Evolutionary conservation across 2,888 invertebrate genomes (phyloP).

Genomic region (Gari tellinella): DNA sequence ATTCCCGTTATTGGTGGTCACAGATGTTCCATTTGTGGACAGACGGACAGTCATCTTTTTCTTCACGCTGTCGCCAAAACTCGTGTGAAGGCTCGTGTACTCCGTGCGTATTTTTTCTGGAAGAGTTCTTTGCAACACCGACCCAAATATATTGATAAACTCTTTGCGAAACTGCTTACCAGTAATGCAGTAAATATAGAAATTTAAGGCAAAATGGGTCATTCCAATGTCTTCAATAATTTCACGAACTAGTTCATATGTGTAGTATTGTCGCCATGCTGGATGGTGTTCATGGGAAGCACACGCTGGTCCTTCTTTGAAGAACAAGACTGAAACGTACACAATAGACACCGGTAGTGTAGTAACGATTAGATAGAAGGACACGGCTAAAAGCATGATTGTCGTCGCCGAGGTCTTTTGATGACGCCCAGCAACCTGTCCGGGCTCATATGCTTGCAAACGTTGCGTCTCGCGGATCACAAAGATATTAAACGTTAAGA

Average conservation of each 20-base stretch:
- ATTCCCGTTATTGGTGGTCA: conserved; percentile 5
- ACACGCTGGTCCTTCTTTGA: conserved; percentile 63
- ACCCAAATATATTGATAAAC: conserved; percentile 69
- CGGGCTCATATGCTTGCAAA: conserved; percentile 70
- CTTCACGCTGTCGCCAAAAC: conserved; percentile 54
- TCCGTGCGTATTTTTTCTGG: conserved; percentile 66
- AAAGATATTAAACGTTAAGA: conserved; percentile 82
- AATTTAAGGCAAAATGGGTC: conserved; percentile 83
- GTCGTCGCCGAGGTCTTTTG: conserved; percentile 80
- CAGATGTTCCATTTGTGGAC: conserved; percentile 38
- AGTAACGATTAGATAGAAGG: conserved; percentile 82
- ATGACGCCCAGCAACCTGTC: conserved; percentile 60
- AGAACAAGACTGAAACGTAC: conserved; percentile 75
- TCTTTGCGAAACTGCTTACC: conserved; percentile 83
- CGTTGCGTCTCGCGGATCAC: conserved; percentile 81
- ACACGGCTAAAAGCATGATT: conserved; percentile 82
- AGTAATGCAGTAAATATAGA: conserved; percentile 83
- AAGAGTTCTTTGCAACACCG: conserved; percentile 51
- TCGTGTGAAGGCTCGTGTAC: conserved; percentile 69
- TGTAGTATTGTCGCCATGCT: conserved; percentile 73
- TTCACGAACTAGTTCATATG: conserved; percentile 70
- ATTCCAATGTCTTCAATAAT: conserved; percentile 80
- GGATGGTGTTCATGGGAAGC: conserved; percentile 63
- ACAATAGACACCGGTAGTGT: conserved; percentile 81
- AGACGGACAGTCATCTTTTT: conserved; percentile 64